These are phyloP conservation scores for Meloidogyne hapla DNA, from an alignment of 1,140 invertebrate genomes.

Conservation along the genomic window DNA sequence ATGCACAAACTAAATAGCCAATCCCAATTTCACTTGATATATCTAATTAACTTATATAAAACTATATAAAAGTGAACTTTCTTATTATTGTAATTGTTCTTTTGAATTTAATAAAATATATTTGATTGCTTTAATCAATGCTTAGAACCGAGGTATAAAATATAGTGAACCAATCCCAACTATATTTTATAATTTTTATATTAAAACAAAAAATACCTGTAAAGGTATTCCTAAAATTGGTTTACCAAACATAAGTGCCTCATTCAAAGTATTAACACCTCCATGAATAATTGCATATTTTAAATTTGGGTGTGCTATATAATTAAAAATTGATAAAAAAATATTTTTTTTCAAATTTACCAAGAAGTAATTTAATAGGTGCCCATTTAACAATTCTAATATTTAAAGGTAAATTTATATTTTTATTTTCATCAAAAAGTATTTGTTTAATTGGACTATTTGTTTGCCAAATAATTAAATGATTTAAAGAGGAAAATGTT, in stretches of 20 bases:
- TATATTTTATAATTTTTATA: not conserved
- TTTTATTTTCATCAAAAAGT: constrained; percentile 19
- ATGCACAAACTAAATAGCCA: no score
- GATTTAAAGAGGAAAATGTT: constrained; percentile 37
- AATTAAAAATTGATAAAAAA: not conserved
- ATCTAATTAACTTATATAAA: no score
- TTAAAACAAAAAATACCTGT: constrained; percentile 38
- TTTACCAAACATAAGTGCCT: constrained; percentile 53
- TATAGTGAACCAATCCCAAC: no score
- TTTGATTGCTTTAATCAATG: no score
- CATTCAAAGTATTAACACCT: constrained; percentile 58
- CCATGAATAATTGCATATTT: constrained; percentile 55
- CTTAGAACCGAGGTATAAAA: no score
- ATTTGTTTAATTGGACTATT: constrained; percentile 41
- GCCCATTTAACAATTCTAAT: constrained; percentile 50
- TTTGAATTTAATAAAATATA: no score
- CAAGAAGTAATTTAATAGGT: constrained; percentile 56
- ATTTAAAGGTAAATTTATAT: constrained; percentile 42
- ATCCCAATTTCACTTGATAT: no score
- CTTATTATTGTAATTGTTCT: no score
- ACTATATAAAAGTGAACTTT: no score
- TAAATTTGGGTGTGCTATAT: constrained; percentile 55
- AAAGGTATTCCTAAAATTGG: constrained; percentile 57
- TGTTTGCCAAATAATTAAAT: constrained; percentile 55
- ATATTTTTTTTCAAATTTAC: constrained; percentile 11